A percentile compares a stretch with the other conserved stretches of the same genome.
These are phyloP conservation scores for Ictalurus punctatus DNA, from an alignment of 2,113 vertebrate genomes.

Conservation along the genomic window DNA sequence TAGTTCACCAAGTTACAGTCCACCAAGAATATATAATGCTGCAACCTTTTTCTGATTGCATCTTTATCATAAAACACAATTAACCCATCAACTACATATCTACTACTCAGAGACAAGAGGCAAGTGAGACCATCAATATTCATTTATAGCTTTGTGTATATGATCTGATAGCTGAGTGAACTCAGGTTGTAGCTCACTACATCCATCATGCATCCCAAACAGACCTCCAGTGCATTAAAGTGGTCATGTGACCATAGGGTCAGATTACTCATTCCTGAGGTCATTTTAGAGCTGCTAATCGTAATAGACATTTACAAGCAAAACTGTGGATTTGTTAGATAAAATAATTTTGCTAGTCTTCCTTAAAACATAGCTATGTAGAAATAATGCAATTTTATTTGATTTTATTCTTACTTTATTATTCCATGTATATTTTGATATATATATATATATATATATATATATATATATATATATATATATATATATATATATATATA, in stretches of 20 bases:
- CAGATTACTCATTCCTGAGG: conserved; percentile 48
- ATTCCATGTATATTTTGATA: background rate
- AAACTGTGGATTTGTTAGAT: conserved; percentile 26
- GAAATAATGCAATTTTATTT: background rate
- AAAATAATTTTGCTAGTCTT: background rate
- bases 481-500: too few relatives aligned
- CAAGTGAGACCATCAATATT: background rate
- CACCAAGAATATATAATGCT: background rate
- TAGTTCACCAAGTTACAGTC: background rate
- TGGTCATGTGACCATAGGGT: conserved; percentile 51
- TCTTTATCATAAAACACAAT: background rate
- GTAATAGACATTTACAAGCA: conserved; percentile 47
- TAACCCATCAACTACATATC: background rate
- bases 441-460: background rate
- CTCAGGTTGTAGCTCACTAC: conserved; percentile 17
- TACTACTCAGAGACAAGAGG: background rate
- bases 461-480: too few relatives aligned
- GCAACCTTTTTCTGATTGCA: background rate
- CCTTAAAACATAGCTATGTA: background rate
- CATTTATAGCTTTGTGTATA: conserved; percentile 18
- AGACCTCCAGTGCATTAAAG: conserved; percentile 49
- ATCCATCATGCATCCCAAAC: conserved; percentile 43
- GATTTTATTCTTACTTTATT: background rate
- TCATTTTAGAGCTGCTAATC: conserved; percentile 49
- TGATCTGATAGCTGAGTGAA: conserved; percentile 37